These are phyloP conservation scores for Symphodus melops DNA, from an alignment of 2,113 vertebrate genomes.

Conservation along the genomic window DNA sequence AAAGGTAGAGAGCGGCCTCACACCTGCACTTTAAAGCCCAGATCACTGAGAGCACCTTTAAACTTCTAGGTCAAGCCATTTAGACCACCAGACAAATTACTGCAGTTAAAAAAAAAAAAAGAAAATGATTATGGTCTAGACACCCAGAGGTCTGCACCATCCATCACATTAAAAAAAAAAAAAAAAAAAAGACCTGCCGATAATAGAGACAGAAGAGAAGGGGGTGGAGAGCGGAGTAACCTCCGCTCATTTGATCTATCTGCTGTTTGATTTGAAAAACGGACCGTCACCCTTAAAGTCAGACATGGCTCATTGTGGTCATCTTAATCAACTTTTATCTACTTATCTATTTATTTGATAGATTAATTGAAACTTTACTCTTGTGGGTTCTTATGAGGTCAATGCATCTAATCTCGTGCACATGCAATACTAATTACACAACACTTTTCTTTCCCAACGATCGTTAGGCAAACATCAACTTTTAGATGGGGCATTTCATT, in stretches of 20 bases:
- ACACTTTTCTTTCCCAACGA: too few relatives aligned
- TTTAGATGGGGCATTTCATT: too few relatives aligned
- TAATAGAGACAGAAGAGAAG: constrained; percentile 10
- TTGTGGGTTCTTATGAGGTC: too few relatives aligned
- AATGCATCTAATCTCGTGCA: too few relatives aligned
- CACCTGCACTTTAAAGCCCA: neutral
- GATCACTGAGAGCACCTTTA: constrained; percentile 1
- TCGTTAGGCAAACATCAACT: too few relatives aligned
- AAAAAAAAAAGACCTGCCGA: constrained; percentile 34
- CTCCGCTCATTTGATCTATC: constrained; percentile 3
- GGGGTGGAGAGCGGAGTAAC: constrained; percentile 13
- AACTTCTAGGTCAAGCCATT: constrained; percentile 38
- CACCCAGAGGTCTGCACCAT: constrained; percentile 48
- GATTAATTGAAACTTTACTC: too few relatives aligned
- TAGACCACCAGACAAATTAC: constrained; percentile 44
- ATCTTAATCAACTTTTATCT: neutral
- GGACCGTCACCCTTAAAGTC: neutral
- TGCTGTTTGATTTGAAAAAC: constrained; percentile 17
- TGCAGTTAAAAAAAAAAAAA: constrained; percentile 22
- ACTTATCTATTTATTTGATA: neutral
- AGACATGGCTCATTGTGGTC: neutral
- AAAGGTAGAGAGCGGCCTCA: neutral
- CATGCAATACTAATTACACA: too few relatives aligned
- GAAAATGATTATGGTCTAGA: constrained; percentile 61
- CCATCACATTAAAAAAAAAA: constrained; percentile 53